Percentiles rank a stretch among this genome's conserved stretches.
Conservation (phyloP, 1,140 invertebrate species). For the Pomphorhynchus laevis region DNA sequence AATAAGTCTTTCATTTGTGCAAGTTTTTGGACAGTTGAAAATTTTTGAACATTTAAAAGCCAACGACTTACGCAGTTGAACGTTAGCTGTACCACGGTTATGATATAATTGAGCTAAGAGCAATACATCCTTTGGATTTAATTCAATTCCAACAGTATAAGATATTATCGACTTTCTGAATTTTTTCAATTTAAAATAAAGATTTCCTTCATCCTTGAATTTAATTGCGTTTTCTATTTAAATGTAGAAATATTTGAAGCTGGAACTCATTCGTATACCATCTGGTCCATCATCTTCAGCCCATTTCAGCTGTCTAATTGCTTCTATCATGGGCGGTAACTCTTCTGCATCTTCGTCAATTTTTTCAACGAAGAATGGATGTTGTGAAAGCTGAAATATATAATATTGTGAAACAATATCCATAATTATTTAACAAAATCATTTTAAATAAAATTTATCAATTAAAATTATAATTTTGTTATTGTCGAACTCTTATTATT, state of each 20-base stretch:
- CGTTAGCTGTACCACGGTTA: conserved; percentile 6
- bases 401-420: too few species aligned
- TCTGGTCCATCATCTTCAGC: conserved; percentile 5
- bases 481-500: too few species aligned
- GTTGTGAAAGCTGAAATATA: too few species aligned
- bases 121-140: background rate
- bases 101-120: background rate
- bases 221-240: conserved; percentile 5
- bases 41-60: too few species aligned
- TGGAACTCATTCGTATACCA: background rate
- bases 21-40: too few species aligned
- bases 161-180: conserved; percentile 2
- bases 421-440: too few species aligned
- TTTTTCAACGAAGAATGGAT: conserved; percentile 9
- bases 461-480: too few species aligned
- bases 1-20: too few species aligned
- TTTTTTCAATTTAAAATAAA: conserved; percentile 7
- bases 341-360: conserved; percentile 2
- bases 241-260: background rate
- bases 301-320: conserved; percentile 9
- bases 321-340: conserved; percentile 5
- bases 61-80: conserved; percentile 3
- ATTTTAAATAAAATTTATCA: too few species aligned
- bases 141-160: conserved; percentile 6
- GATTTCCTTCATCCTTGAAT: conserved; percentile 7